Evolutionary conservation across 2,888 invertebrate genomes (phyloP).

Genomic region (Branchellion lobata): DNA sequence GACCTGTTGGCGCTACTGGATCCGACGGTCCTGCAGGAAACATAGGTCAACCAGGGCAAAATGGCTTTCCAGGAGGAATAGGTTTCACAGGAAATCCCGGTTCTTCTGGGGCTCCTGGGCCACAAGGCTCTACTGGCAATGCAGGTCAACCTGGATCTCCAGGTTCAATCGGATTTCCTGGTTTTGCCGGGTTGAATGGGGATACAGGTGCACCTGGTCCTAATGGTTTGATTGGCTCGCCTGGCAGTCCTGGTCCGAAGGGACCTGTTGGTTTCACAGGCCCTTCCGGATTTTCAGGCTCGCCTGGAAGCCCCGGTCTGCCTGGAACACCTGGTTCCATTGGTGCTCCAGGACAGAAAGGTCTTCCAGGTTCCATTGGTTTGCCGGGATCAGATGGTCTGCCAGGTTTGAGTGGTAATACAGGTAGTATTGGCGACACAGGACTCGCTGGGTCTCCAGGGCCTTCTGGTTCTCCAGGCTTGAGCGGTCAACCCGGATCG

Average conservation of each 20-base stretch:
- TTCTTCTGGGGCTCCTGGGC: constrained; percentile 5
- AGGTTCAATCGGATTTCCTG: background rate
- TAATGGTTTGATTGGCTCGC: constrained; percentile 13
- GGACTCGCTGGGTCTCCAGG: background rate
- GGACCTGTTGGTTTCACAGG: constrained; percentile 37
- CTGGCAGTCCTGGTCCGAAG: constrained; percentile 3
- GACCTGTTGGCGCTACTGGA: constrained; percentile 36
- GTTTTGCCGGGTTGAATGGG: background rate
- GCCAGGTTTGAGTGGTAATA: background rate
- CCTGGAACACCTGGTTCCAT: constrained; percentile 44
- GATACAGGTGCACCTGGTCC: constrained; percentile 23
- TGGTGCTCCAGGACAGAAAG: constrained; percentile 46
- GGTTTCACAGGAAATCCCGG: constrained; percentile 49
- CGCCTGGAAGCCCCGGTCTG: constrained; percentile 46
- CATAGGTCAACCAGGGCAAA: constrained; percentile 45
- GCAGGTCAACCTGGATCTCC: background rate
- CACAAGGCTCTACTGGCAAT: background rate
- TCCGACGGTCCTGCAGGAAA: constrained; percentile 21
- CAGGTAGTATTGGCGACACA: background rate
- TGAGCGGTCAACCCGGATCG: background rate
- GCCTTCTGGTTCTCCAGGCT: background rate
- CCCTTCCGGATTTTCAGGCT: constrained; percentile 42
- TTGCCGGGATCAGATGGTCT: background rate
- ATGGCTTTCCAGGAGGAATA: constrained; percentile 9
- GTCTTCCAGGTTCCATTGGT: background rate